Percentiles rank a stretch among this genome's conserved stretches.
These are phyloP conservation scores for Micromesistius poutassou DNA, from an alignment of 2,797 vertebrate species.

Conservation along the genomic window DNA sequence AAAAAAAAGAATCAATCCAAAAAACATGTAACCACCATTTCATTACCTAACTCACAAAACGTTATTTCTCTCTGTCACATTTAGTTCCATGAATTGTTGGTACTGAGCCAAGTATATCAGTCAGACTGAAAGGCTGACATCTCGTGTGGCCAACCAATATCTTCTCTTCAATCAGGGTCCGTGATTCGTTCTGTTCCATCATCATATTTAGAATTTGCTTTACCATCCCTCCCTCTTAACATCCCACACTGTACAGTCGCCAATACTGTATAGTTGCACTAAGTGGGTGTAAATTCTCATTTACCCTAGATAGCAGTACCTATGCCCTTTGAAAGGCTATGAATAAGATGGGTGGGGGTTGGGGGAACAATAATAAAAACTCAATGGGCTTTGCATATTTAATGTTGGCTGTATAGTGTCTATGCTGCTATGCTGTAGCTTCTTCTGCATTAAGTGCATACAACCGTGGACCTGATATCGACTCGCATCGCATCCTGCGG, in stretches of 20 bases:
- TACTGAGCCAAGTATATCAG: neutral
- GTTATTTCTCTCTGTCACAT: neutral
- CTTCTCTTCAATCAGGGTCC: neutral
- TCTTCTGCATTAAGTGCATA: constrained; percentile 26
- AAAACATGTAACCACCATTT: neutral
- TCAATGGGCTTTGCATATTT: constrained; percentile 55
- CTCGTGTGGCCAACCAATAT: constrained; percentile 1
- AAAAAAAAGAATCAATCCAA: neutral
- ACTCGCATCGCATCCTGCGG: neutral
- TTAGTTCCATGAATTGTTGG: neutral
- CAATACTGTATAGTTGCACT: neutral
- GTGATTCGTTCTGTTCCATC: neutral
- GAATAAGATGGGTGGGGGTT: neutral
- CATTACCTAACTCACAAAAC: neutral
- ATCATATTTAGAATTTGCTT: neutral
- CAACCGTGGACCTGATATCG: neutral
- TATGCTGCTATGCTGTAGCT: neutral
- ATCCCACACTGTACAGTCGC: neutral
- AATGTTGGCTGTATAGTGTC: constrained; percentile 21
- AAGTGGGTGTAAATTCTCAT: neutral
- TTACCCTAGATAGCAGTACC: constrained; percentile 12
- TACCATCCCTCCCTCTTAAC: neutral
- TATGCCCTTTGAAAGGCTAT: neutral
- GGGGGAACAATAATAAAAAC: constrained; percentile 13
- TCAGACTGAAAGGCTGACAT: constrained; percentile 9